Conservation (phyloP, 2,888 invertebrate species). For the Salticus scenicus region DNA sequence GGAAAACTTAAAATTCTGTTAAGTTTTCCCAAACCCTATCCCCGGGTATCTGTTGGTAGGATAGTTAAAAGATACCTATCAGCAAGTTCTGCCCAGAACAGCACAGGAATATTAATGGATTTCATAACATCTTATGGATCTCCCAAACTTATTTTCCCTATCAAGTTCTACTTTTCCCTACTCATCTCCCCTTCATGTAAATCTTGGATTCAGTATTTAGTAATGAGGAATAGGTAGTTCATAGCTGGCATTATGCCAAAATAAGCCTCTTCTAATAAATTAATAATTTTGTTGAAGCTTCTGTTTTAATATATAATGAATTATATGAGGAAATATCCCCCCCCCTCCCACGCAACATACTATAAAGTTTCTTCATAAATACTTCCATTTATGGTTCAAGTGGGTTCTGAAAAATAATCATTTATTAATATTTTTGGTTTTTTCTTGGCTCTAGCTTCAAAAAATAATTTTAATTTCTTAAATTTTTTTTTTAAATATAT, state of each 20-base stretch:
- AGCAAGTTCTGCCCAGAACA: conserved; percentile 30
- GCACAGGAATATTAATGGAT: conserved; percentile 44
- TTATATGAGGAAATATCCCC: conserved; percentile 55
- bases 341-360: too few species aligned
- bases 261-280: conserved; percentile 33
- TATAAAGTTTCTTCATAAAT: too few species aligned
- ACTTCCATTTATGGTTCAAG: too few species aligned
- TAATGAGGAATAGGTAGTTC: not conserved
- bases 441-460: too few species aligned
- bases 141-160: conserved; percentile 53
- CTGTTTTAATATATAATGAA: conserved; percentile 9
- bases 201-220: conserved; percentile 39
- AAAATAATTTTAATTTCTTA: too few species aligned
- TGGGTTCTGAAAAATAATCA: too few species aligned
- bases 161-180: conserved; percentile 52
- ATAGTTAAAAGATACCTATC: conserved; percentile 43
- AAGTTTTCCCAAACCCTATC: not conserved
- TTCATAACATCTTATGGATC: conserved; percentile 30
- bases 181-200: conserved; percentile 57
- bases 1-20: not conserved
- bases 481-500: too few species aligned
- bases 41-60: not conserved
- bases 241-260: conserved; percentile 42
- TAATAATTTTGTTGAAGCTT: conserved; percentile 35
- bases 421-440: too few species aligned